phyloP scores from a whole-genome alignment of 2,797 vertebrate species.

The Lepilemur ruficaudatus region DNA sequence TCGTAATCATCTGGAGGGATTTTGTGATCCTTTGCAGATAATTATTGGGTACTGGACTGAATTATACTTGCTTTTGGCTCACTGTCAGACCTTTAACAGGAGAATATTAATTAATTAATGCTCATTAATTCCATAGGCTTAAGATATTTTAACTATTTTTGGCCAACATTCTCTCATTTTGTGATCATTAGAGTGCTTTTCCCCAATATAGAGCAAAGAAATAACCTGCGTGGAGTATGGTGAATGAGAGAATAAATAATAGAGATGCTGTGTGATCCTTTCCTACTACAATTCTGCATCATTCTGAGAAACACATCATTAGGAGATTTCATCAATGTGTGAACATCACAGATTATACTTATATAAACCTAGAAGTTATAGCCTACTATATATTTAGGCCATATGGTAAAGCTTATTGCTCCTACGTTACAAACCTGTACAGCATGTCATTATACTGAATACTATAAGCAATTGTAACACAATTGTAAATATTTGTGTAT shows the following conservation, averaged over 20 bases:
- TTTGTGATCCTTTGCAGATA: background rate
- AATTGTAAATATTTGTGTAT: background rate
- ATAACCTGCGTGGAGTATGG: background rate
- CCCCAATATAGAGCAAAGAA: background rate
- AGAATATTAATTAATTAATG: background rate
- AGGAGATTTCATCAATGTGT: background rate
- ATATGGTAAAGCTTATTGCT: background rate
- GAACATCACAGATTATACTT: background rate
- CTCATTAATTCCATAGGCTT: background rate
- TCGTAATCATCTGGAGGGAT: background rate
- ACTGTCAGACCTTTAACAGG: background rate
- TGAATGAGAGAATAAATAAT: background rate
- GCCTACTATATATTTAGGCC: background rate
- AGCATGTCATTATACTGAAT: background rate
- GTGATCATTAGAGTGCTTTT: background rate
- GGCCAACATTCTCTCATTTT: background rate
- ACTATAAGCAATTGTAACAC: background rate
- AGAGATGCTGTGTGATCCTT: background rate
- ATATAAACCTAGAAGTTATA: background rate
- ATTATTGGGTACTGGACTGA: background rate
- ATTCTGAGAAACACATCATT: background rate
- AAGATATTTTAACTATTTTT: background rate
- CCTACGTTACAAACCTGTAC: background rate
- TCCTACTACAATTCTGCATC: background rate
- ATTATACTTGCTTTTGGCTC: slow-evolving; percentile 8